Evolutionary conservation across 2,888 invertebrate genomes (phyloP), one percentile per base, ranked within the genome.

Genomic region (Drosophila paracracens): DNA sequence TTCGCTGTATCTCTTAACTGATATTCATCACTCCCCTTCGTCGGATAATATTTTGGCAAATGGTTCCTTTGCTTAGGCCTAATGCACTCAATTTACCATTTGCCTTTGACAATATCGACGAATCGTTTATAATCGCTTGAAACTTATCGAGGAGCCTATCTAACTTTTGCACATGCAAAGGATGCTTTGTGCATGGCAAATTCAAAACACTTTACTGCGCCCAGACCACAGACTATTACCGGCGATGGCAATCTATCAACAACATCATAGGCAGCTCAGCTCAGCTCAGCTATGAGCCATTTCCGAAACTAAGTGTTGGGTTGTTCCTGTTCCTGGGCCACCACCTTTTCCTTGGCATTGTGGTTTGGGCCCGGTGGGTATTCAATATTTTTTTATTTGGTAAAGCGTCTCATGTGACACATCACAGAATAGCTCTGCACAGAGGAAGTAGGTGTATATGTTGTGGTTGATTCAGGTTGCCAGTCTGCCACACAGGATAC

Each of bases 391-490:
- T 69, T 68, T 53, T 61, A 56, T 74, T 81, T 88, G 73, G 77
- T 74, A 88, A 46, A 74, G 62, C 74, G 79, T 88, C 76, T 86
- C 90, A 73, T 88, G 79, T 89, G 83, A 77, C 90, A 76, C 88
- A 82, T 51, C 90, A 76, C 88, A 82, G 53, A 35, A 80, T 64
- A 53, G 80, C 62, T n/a, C 43, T 8, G 2, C 51, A 38, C 65
- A 77, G 67, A 84, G 93, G 93, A 92, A 92, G 91, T 93, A 91
- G 92, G 92, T 89, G 92, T 91, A 91, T 83, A 84, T 92, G 91
- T 93, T 93, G 91, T 93, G 92, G 92, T 92, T 93, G 91, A 91
- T 92, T 90, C 84, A 87, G 79, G 72, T 67, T 71, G 76, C 35
- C 59, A 54, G 80, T 61, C 75, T 56, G 38, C 31, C 40, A 31